phyloP scores from a whole-genome alignment of 2,797 vertebrate species.

The Chaetodon trifasciatus region DNA sequence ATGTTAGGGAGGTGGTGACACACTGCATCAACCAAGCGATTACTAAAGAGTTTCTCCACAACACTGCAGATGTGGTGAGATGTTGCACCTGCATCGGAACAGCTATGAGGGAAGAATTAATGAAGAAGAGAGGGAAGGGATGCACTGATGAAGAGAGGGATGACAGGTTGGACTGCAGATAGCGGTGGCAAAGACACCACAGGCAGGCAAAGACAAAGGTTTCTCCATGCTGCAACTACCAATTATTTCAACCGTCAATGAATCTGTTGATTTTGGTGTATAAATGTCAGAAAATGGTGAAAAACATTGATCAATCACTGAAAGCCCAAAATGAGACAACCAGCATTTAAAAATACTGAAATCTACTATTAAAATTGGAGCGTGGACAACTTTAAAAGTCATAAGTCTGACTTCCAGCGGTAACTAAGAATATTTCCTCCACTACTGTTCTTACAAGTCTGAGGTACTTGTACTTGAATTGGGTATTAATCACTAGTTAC shows the following conservation, averaged over 20 bases:
- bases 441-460: background rate
- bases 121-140: background rate
- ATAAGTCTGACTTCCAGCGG: background rate
- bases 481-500: background rate
- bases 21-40: background rate
- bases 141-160: background rate
- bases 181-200: background rate
- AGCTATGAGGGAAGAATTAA: background rate
- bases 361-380: background rate
- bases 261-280: no score
- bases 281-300: no score
- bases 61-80: background rate
- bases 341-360: background rate
- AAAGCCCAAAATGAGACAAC: background rate
- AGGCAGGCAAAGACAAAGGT: background rate
- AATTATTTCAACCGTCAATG: no score
- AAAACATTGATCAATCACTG: background rate
- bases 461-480: background rate
- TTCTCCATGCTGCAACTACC: no score
- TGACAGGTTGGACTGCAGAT: background rate
- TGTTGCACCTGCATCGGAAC: background rate
- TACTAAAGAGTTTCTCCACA: slow-evolving; percentile 1
- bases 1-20: background rate
- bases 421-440: background rate
- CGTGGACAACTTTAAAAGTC: background rate